Evolutionary conservation across 2,888 invertebrate genomes (phyloP).

Genomic region (Nephrotoma guestfalica): DNA sequence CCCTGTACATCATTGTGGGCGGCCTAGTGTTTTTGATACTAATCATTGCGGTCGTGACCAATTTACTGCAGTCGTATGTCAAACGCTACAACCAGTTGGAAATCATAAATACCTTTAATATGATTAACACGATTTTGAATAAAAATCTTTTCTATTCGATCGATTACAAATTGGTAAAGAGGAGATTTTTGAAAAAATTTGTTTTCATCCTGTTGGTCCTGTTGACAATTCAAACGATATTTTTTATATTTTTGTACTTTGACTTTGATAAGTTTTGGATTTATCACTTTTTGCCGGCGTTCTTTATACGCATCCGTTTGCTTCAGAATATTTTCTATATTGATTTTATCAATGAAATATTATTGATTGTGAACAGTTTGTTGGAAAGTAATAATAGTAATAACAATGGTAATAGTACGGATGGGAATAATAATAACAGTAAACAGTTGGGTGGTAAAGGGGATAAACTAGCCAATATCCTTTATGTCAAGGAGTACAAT

Average conservation of each 20-base stretch:
- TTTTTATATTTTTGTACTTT: slow-evolving; percentile 1
- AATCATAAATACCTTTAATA: slow-evolving; percentile 12
- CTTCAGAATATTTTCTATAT: slow-evolving; percentile 17
- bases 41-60: slow-evolving; percentile 16
- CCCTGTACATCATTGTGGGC: slow-evolving; percentile 11
- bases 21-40: slow-evolving; percentile 15
- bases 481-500: background rate
- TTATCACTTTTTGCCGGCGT: slow-evolving; percentile 3
- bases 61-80: slow-evolving; percentile 16
- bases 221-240: background rate
- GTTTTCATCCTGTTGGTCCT: background rate
- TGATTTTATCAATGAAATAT: slow-evolving; percentile 11
- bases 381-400: slow-evolving; percentile 12
- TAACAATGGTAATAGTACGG: background rate
- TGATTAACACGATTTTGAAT: slow-evolving; percentile 13
- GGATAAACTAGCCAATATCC: background rate
- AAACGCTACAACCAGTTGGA: slow-evolving; percentile 11
- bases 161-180: background rate
- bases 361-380: slow-evolving; percentile 12
- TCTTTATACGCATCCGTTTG: slow-evolving; percentile 16
- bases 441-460: background rate
- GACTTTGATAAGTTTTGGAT: background rate
- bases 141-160: slow-evolving; percentile 8
- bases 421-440: background rate
- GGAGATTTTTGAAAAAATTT: slow-evolving; percentile 5